Evolutionary conservation across 2,888 invertebrate genomes (phyloP).

Genomic region (Alcis repandata): DNA sequence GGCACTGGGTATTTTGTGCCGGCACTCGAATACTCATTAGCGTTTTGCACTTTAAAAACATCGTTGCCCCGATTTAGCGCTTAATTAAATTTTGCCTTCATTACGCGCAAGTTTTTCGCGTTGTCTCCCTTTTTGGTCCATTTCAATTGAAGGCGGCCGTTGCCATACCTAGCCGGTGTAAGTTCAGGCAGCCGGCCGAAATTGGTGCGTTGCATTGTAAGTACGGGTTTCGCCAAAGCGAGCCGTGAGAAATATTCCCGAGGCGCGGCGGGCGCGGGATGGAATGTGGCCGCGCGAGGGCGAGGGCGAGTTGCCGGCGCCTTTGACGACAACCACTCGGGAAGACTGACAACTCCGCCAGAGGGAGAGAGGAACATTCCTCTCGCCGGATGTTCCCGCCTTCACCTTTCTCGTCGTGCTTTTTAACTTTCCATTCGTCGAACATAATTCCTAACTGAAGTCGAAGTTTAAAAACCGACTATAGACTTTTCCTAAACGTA

Average conservation of each 20-base stretch:
- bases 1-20: not conserved
- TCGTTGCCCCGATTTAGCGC: constrained; percentile 8
- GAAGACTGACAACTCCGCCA: constrained; percentile 75
- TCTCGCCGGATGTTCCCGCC: constrained; percentile 66
- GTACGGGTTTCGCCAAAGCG: constrained; percentile 79
- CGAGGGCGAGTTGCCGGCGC: constrained; percentile 79
- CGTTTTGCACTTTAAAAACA: constrained; percentile 3
- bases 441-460: not conserved
- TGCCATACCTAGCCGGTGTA: constrained; percentile 34
- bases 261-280: constrained; percentile 60
- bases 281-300: constrained; percentile 83
- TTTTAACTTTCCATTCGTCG: not conserved
- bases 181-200: constrained; percentile 37
- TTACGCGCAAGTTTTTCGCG: constrained; percentile 26
- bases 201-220: constrained; percentile 53
- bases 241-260: constrained; percentile 85
- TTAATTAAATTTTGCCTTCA: constrained; percentile 25
- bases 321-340: constrained; percentile 80
- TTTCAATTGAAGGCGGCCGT: constrained; percentile 27
- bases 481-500: constrained; percentile 3
- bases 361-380: constrained; percentile 76
- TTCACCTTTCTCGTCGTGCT: constrained; percentile 22
- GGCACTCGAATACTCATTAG: constrained; percentile 1
- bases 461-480: not conserved
- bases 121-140: constrained; percentile 26